phyloP scores from a whole-genome alignment of 1,140 invertebrate genomes.

The Saxidomus purpurata region DNA sequence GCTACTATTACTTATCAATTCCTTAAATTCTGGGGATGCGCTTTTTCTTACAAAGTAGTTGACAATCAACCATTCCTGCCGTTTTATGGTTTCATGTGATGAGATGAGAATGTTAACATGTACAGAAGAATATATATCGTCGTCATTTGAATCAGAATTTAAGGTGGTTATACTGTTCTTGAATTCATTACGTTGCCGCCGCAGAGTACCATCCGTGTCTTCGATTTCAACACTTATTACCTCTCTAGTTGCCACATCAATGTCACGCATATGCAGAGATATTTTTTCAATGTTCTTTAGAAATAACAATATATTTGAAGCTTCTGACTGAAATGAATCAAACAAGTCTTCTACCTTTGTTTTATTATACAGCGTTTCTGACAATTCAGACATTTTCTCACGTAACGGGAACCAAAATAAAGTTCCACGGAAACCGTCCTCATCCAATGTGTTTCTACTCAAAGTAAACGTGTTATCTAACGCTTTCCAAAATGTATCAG shows the following conservation, averaged over 20 bases:
- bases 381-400: conserved; percentile 62
- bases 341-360: conserved; percentile 72
- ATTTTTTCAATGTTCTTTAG: conserved; percentile 65
- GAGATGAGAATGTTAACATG: not conserved
- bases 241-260: not conserved
- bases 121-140: not conserved
- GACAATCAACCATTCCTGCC: conserved; percentile 65
- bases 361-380: conserved; percentile 69
- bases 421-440: conserved; percentile 73
- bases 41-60: conserved; percentile 65
- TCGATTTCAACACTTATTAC: not conserved
- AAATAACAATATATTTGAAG: conserved; percentile 71
- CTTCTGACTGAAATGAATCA: conserved; percentile 66
- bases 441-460: not conserved
- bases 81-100: not conserved
- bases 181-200: not conserved
- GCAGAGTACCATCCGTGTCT: not conserved
- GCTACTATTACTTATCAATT: conserved; percentile 64
- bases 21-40: conserved; percentile 56
- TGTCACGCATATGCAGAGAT: not conserved
- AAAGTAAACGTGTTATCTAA: conserved; percentile 58
- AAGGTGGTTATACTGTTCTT: not conserved
- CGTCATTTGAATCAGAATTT: not conserved
- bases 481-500: conserved; percentile 6
- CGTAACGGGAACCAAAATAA: conserved; percentile 82